These are phyloP conservation scores for Hylaea fasciaria DNA, from an alignment of 2,888 invertebrate genomes.

Conservation along the genomic window DNA sequence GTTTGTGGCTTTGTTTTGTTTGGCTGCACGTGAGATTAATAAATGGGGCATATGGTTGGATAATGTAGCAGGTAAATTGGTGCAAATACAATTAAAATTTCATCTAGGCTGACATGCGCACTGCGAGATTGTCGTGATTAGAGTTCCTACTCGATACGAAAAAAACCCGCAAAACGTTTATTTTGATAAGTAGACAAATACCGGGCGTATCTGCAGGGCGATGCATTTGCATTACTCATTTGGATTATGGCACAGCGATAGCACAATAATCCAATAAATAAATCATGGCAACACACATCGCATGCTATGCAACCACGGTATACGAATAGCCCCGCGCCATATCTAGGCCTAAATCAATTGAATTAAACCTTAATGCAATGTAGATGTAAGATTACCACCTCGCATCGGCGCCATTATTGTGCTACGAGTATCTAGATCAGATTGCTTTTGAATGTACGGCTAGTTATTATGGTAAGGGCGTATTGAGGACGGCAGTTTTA, in stretches of 20 bases:
- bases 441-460: conserved; percentile 20
- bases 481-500: no score
- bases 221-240: no score
- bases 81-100: no score
- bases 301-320: conserved; percentile 3
- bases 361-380: conserved; percentile 15
- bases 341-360: conserved; percentile 21
- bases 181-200: no score
- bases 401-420: conserved; percentile 10
- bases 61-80: neutral
- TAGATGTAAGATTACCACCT: conserved; percentile 6
- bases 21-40: neutral
- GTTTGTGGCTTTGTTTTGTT: neutral
- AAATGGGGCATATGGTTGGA: neutral
- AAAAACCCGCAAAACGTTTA: no score
- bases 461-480: conserved; percentile 11
- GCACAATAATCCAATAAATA: neutral
- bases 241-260: no score
- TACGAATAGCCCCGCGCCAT: conserved; percentile 15
- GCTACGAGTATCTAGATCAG: conserved; percentile 25
- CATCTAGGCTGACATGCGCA: no score
- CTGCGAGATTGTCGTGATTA: no score
- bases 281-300: neutral
- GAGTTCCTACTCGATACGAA: no score
- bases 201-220: no score